Conservation (phyloP, 2,888 invertebrate genomes). For the Exephanes ischioxanthus region DNA sequence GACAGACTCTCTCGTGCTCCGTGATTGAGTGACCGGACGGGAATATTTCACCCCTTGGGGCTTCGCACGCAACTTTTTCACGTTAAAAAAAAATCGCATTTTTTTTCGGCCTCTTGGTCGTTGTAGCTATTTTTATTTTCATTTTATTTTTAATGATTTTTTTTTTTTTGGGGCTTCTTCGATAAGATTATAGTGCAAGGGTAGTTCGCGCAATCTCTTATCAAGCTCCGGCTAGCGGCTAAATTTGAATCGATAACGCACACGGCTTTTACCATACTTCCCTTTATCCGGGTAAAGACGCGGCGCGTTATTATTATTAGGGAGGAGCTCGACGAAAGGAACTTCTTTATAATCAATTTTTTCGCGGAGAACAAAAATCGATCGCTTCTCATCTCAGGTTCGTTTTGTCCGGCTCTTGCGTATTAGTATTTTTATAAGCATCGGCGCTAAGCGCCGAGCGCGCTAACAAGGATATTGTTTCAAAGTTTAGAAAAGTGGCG, state of each 20-base stretch:
- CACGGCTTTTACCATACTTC: conserved; percentile 29
- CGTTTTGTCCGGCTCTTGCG: no score
- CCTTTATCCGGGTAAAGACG: conserved; percentile 6
- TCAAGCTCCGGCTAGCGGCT: conserved; percentile 10
- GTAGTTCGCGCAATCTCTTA: not conserved
- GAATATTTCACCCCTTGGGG: conserved; percentile 16
- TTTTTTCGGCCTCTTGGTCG: conserved; percentile 1
- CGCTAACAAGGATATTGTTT: no score
- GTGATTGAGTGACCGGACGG: conserved; percentile 8
- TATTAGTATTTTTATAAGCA: no score
- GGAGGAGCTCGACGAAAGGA: not conserved
- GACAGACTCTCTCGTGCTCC: not conserved
- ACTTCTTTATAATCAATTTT: not conserved
- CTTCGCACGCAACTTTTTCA: conserved; percentile 3
- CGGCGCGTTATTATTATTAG: not conserved
- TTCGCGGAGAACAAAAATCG: not conserved
- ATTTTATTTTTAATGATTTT: not conserved
- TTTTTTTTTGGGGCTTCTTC: not conserved
- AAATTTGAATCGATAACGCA: conserved; percentile 73
- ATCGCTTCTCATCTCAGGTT: no score
- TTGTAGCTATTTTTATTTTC: not conserved
- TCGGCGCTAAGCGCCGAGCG: no score
- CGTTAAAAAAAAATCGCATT: not conserved
- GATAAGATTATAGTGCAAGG: not conserved
- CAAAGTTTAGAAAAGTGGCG: no score